Evolutionary conservation across 1,140 invertebrate species (phyloP).

Genomic region (Limonius californicus): DNA sequence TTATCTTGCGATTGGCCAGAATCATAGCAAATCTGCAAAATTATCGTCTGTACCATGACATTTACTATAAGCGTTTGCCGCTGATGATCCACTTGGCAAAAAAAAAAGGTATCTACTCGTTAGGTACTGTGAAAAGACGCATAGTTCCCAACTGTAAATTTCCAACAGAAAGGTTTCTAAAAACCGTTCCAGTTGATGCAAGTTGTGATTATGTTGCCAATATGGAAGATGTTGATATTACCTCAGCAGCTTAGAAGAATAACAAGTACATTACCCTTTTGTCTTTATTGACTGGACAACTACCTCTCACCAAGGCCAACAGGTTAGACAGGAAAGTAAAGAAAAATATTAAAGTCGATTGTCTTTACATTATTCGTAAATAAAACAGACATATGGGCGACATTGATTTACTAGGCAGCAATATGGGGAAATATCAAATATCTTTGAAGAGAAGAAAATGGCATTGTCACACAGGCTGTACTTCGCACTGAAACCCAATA

Average conservation of each 20-base stretch:
- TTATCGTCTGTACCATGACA: slow-evolving; percentile 8
- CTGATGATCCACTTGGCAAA: slow-evolving; percentile 6
- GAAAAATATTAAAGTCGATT: neutral
- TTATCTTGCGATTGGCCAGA: slow-evolving; percentile 8
- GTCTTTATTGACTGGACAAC: neutral
- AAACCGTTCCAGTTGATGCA: neutral
- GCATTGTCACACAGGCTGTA: neutral
- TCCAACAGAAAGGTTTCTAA: neutral
- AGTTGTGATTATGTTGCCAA: slow-evolving; percentile 47
- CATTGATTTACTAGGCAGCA: neutral
- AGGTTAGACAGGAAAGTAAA: neutral
- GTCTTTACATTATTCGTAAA: too few relatives aligned
- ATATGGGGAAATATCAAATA: neutral
- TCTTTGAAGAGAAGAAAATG: neutral
- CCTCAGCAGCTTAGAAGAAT: neutral
- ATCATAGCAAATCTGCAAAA: neutral
- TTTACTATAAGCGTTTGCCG: slow-evolving; percentile 7
- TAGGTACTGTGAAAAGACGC: neutral
- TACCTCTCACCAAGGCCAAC: neutral
- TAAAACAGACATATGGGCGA: neutral
- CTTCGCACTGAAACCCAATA: neutral
- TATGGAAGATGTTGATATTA: neutral
- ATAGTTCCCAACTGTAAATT: neutral
- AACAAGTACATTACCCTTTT: neutral
- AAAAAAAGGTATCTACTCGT: neutral